Evolutionary conservation across 2,113 vertebrate genomes (phyloP).

Genomic region (Arothron firmamentum): DNA sequence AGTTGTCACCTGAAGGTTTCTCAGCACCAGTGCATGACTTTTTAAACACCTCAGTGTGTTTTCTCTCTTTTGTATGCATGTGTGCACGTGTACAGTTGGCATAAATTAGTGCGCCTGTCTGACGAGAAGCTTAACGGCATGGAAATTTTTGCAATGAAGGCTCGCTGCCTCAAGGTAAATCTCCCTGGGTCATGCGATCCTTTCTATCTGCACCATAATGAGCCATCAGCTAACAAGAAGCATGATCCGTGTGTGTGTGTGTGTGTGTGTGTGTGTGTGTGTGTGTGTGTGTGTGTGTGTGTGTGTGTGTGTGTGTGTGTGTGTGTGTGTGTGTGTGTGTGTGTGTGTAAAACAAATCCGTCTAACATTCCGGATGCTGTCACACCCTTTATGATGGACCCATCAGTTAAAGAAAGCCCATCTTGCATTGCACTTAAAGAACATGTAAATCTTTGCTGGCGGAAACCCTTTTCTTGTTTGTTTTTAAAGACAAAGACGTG

Average conservation of each 20-base stretch:
- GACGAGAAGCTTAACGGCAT: conserved; percentile 6
- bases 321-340: neutral
- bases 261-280: no score
- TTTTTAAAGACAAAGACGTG: conserved; percentile 23
- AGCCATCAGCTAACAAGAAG: conserved; percentile 42
- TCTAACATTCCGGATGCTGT: no score
- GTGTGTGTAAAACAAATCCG: no score
- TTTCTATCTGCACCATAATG: conserved; percentile 43
- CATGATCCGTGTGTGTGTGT: neutral
- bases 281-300: neutral
- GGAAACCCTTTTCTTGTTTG: neutral
- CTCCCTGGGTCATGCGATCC: conserved; percentile 25
- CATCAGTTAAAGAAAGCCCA: no score
- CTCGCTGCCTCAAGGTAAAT: conserved; percentile 40
- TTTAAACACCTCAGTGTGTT: no score
- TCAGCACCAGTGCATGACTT: no score
- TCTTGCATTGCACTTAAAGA: no score
- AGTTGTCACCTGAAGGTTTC: no score
- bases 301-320: neutral
- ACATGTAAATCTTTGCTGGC: neutral
- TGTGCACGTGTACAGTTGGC: neutral
- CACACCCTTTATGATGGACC: no score
- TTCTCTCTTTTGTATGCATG: neutral
- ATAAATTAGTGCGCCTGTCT: conserved; percentile 2
- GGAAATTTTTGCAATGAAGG: conserved; percentile 14